Conservation (phyloP, 2,888 invertebrate genomes). For the Erpobdella octoculata region DNA sequence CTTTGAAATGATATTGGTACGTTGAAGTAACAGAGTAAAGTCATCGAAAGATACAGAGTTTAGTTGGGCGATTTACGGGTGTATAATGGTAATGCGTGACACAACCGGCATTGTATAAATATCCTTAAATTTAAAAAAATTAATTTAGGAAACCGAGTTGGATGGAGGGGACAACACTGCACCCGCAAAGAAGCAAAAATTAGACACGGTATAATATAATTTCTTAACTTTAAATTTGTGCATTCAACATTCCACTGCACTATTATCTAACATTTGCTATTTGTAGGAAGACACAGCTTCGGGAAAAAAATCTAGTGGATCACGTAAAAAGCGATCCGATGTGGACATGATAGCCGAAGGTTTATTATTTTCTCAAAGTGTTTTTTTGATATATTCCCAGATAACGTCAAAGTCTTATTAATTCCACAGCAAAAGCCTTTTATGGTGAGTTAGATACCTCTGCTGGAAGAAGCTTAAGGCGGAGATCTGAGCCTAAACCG, state of each 20-base stretch:
- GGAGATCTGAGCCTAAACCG: constrained; percentile 30
- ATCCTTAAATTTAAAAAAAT: too few species aligned
- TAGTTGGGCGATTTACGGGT: too few species aligned
- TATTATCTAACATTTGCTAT: neutral
- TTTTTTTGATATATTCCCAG: neutral
- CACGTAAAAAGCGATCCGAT: constrained; percentile 23
- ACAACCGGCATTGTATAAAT: too few species aligned
- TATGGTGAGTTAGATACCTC: constrained; percentile 33
- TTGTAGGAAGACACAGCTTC: neutral
- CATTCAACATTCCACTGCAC: neutral
- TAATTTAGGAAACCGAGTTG: constrained; percentile 3
- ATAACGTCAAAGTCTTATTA: neutral
- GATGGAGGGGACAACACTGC: constrained; percentile 7
- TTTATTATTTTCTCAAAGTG: neutral
- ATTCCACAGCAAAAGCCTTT: constrained; percentile 32
- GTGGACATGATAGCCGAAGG: constrained; percentile 27
- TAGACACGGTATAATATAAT: neutral
- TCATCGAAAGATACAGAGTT: too few species aligned
- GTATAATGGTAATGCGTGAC: too few species aligned
- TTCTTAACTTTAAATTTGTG: neutral
- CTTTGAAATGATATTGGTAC: too few species aligned
- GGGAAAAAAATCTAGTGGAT: constrained; percentile 8
- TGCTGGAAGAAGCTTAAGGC: constrained; percentile 28
- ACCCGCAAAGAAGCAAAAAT: constrained; percentile 19
- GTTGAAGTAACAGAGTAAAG: too few species aligned